Base-by-base conservation (phyloP, 2,113 vertebrate genomes). In the Malurus elegans region DNA sequence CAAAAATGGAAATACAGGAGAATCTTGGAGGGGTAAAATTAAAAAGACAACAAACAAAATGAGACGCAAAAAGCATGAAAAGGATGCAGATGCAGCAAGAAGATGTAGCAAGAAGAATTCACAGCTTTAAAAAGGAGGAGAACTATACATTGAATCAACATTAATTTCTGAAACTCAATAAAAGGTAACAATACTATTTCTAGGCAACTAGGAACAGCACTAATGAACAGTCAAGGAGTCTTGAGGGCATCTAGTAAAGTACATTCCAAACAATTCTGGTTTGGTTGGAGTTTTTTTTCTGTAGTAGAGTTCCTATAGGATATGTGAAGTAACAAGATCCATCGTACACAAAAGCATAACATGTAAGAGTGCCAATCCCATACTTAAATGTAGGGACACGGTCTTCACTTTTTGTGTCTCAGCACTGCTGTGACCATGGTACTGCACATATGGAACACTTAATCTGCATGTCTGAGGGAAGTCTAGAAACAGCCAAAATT, bases 401-500 rank as follows among this genome's bases (percentile, higher is more conserved):
- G 5, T n/a, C 28, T 75, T 62, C 14, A 32, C 19, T 6, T 62
- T 58, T 31, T 50, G n/a, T 16, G 28, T 18, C 24, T 38, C n/a
- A 65, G n/a, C n/a, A n/a, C 29, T 47, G 42, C 51, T 42, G 19
- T 17, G 15, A 72, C 2, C n/a, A 18, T 32, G 67, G 56, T 8
- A 44, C 18, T 0, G 4, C 34, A 79, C 5, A 16, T 0, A 12
- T 0, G 0, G 42, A 36, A 70, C n/a, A 19, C 16, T 1, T 16
- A 7, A 57, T 34, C 32, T 57, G n/a, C 44, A 38, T 0, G 0
- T 10, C 12, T 6, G 13, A 66, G 29, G 6, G 1, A 80, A 76
- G 18, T 19, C 53, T 64, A 54, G 5, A 5, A 54, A 66, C 2
- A 2, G 70, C 15, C 88, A 70, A 51, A n/a, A 36, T 20, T 32